Evolutionary conservation across 1,140 invertebrate species (phyloP).

Genomic region (Panagrolaimus sp.): DNA sequence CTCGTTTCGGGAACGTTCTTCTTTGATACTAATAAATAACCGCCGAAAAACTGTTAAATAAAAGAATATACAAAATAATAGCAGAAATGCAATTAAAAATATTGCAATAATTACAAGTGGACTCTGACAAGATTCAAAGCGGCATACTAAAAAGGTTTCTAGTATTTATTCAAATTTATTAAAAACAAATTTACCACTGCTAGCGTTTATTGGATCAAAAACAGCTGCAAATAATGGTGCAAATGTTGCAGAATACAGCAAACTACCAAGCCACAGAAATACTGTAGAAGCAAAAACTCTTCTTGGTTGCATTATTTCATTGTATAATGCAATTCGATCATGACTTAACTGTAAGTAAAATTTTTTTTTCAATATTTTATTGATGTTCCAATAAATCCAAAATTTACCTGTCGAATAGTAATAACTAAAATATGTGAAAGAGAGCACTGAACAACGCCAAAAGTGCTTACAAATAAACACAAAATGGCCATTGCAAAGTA

Average conservation of each 20-base stretch:
- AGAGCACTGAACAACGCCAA: neutral
- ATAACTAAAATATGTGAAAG: slow-evolving; percentile 11
- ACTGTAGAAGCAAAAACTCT: neutral
- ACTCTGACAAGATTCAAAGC: slow-evolving; percentile 7
- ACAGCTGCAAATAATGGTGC: slow-evolving; percentile 11
- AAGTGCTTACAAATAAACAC: slow-evolving; percentile 13
- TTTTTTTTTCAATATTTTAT: neutral
- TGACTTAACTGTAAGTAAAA: slow-evolving; percentile 1
- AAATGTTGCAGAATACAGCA: neutral
- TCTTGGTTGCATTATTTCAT: slow-evolving; percentile 1
- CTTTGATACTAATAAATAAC: slow-evolving; percentile 4
- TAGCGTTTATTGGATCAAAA: neutral
- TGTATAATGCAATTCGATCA: slow-evolving; percentile 13
- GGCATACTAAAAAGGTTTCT: neutral
- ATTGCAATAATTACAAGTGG: neutral
- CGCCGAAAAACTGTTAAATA: slow-evolving; percentile 2
- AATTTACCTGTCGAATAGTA: neutral
- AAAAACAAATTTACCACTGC: neutral
- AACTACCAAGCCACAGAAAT: slow-evolving; percentile 4
- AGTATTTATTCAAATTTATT: neutral
- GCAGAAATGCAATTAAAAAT: neutral
- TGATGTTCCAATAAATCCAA: neutral
- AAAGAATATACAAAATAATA: neutral
- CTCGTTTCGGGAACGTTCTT: slow-evolving; percentile 11
- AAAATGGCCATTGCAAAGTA: slow-evolving; percentile 8